These are phyloP conservation scores for Alca torda DNA, from an alignment of 2,797 vertebrate species.

Conservation along the genomic window DNA sequence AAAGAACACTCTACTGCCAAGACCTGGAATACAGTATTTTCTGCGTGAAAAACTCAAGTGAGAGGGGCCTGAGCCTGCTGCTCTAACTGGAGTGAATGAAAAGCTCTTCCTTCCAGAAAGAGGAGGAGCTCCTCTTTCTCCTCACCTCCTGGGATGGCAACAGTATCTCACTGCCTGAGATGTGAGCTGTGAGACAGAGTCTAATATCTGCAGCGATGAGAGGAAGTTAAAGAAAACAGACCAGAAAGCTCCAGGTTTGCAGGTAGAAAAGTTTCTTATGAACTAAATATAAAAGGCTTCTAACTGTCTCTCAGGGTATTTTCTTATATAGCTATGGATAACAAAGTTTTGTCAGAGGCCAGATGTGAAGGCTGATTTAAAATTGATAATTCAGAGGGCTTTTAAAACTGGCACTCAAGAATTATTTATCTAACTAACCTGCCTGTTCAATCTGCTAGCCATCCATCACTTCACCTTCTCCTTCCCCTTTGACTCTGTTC, in stretches of 20 bases:
- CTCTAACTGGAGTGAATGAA: not conserved
- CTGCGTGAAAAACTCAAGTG: not conserved
- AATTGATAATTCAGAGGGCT: not conserved
- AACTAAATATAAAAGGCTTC: not conserved
- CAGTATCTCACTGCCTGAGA: not conserved
- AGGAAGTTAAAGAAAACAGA: not conserved
- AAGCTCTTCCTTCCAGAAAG: not conserved
- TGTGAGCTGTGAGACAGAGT: not conserved
- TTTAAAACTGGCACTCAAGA: not conserved
- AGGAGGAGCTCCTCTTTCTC: not conserved
- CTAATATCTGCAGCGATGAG: not conserved
- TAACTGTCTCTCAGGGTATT: not conserved
- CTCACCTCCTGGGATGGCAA: not conserved
- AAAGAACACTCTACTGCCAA: not conserved
- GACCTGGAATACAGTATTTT: not conserved
- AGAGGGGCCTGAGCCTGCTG: not conserved
- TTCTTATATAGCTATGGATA: not conserved
- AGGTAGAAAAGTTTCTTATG: not conserved
- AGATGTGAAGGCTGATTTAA: not conserved
- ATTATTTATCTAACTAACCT: not conserved
- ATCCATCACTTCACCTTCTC: not conserved
- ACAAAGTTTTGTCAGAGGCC: not conserved
- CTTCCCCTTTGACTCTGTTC: not conserved
- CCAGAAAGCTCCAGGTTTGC: not conserved
- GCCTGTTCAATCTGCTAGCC: not conserved